Percentiles rank a stretch among this genome's conserved stretches.
Evolutionary conservation across 2,888 invertebrate species (phyloP).

Genomic region (Dryomyza anilis): DNA sequence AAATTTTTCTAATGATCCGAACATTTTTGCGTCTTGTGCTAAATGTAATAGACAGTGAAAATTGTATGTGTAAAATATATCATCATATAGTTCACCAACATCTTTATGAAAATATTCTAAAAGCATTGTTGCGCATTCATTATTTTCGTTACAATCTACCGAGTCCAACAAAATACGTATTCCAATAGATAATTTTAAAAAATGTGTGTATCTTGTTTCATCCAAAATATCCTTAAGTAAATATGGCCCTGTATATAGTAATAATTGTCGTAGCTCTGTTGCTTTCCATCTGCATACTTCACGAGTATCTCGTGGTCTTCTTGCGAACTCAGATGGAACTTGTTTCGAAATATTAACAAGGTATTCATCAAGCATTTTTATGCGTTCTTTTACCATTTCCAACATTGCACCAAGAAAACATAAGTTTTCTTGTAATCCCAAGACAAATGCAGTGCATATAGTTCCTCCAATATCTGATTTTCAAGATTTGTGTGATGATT

Average conservation of each 20-base stretch:
- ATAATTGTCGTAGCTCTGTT: conserved; percentile 34
- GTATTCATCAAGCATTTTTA: neutral
- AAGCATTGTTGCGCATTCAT: conserved; percentile 24
- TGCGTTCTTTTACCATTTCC: neutral
- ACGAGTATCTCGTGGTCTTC: conserved; percentile 31
- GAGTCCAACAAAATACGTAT: conserved; percentile 30
- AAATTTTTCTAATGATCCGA: conserved; percentile 26
- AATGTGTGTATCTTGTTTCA: conserved; percentile 28
- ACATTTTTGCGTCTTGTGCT: conserved; percentile 29
- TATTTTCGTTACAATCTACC: conserved; percentile 28
- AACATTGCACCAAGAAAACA: neutral
- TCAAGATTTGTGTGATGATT: neutral
- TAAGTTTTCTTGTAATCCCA: neutral
- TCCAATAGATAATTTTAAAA: conserved; percentile 31
- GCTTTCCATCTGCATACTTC: conserved; percentile 31
- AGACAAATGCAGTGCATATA: neutral
- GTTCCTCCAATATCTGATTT: neutral
- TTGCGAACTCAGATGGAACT: conserved; percentile 28
- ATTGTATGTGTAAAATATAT: conserved; percentile 23
- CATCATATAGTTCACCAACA: conserved; percentile 20
- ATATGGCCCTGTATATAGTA: conserved; percentile 31
- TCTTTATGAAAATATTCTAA: conserved; percentile 27
- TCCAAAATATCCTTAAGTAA: conserved; percentile 30
- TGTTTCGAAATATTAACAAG: neutral
- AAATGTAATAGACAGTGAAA: conserved; percentile 30